Evolutionary conservation across 2,888 invertebrate genomes (phyloP).

Genomic region (Acleris literana): DNA sequence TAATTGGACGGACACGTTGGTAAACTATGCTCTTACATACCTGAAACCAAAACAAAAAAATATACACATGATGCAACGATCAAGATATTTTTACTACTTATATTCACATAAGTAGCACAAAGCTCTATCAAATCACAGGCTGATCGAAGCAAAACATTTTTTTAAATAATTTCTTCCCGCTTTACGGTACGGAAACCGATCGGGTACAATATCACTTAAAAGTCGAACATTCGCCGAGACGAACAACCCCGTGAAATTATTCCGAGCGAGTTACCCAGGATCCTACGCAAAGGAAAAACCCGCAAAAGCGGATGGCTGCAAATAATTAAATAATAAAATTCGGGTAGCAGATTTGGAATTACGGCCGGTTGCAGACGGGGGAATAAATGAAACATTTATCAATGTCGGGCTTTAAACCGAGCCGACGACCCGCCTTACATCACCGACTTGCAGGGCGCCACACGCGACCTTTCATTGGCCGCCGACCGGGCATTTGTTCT

Average conservation of each 20-base stretch:
- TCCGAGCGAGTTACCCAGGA: slow-evolving; percentile 34
- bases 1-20: background rate
- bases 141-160: too few species aligned
- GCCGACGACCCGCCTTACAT: slow-evolving; percentile 56
- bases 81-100: too few species aligned
- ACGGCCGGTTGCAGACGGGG: slow-evolving; percentile 57
- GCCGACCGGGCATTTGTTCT: slow-evolving; percentile 22
- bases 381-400: slow-evolving; percentile 79
- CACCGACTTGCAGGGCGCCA: slow-evolving; percentile 40
- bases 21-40: slow-evolving; percentile 40
- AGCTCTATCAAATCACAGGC: too few species aligned
- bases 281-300: slow-evolving; percentile 37
- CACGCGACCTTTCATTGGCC: slow-evolving; percentile 28
- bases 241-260: slow-evolving; percentile 26
- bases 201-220: too few species aligned
- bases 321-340: slow-evolving; percentile 65
- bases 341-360: slow-evolving; percentile 58
- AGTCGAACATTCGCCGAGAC: background rate
- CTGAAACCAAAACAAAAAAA: slow-evolving; percentile 38
- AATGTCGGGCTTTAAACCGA: slow-evolving; percentile 67
- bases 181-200: too few species aligned
- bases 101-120: too few species aligned
- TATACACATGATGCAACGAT: slow-evolving; percentile 4
- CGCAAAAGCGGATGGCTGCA: slow-evolving; percentile 44
- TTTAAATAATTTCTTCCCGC: too few species aligned